Conservation (phyloP, 2,888 invertebrate genomes). For the Celastrina argiolus region DNA sequence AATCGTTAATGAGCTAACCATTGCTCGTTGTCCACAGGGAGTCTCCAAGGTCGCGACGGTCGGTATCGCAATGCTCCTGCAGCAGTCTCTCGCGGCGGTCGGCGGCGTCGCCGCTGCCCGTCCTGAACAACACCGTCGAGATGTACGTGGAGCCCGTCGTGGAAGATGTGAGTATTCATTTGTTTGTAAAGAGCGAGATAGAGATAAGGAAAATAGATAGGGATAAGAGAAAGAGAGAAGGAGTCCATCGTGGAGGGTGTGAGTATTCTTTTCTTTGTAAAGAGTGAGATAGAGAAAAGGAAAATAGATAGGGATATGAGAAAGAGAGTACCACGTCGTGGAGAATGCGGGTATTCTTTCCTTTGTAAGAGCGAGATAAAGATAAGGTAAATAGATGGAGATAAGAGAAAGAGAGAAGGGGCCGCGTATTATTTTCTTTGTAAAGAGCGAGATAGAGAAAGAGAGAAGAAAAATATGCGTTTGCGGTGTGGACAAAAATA, state of each 20-base stretch:
- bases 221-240: background rate
- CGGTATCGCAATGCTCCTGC: conserved; percentile 72
- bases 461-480: too few species aligned
- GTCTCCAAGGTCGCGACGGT: conserved; percentile 74
- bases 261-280: too few species aligned
- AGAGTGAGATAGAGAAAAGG: too few species aligned
- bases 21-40: conserved; percentile 52
- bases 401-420: too few species aligned
- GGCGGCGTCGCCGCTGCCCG: conserved; percentile 64
- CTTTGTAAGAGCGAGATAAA: too few species aligned
- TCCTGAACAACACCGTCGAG: conserved; percentile 74
- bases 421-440: too few species aligned
- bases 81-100: conserved; percentile 66
- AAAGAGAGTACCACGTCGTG: too few species aligned
- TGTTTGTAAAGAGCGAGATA: background rate
- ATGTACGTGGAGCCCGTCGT: conserved; percentile 75
- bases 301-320: too few species aligned
- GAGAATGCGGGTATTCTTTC: too few species aligned
- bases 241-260: background rate
- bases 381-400: too few species aligned
- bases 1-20: background rate
- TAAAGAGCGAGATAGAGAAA: too few species aligned
- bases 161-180: conserved; percentile 63
- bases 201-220: background rate
- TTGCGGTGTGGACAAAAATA: too few species aligned